Conservation (phyloP, 92 coral and sea anemone species). For the Micromussa lordhowensis region DNA sequence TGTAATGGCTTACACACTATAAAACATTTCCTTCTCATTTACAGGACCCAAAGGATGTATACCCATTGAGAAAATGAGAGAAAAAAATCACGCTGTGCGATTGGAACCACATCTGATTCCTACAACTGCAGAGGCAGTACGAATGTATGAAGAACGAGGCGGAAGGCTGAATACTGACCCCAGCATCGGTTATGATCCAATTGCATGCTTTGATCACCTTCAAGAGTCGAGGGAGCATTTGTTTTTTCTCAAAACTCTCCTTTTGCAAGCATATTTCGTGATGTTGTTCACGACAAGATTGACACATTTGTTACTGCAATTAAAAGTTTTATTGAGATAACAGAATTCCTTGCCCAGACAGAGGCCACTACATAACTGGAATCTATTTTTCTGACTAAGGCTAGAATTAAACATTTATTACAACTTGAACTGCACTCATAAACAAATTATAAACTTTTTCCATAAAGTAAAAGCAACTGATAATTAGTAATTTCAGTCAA, state of each 20-base stretch:
- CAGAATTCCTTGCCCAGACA: no score
- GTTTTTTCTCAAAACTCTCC: slow-evolving; percentile 30
- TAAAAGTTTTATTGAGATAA: no score
- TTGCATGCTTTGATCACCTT: slow-evolving; percentile 29
- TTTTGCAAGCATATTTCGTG: slow-evolving; percentile 39
- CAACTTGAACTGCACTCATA: no score
- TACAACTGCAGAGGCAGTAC: slow-evolving; percentile 41
- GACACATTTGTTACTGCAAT: not conserved
- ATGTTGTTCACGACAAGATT: slow-evolving; percentile 22
- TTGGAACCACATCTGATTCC: slow-evolving; percentile 45
- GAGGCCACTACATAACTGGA: no score
- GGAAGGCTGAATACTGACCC: slow-evolving; percentile 42
- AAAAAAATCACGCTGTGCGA: slow-evolving; percentile 22
- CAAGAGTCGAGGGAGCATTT: slow-evolving; percentile 25
- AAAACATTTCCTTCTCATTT: slow-evolving; percentile 3
- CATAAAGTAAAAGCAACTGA: no score
- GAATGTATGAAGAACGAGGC: slow-evolving; percentile 49
- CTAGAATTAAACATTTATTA: no score
- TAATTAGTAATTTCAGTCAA: no score
- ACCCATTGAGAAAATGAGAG: slow-evolving; percentile 46
- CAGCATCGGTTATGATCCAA: slow-evolving; percentile 41
- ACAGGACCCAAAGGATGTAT: slow-evolving; percentile 51
- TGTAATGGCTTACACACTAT: not conserved
- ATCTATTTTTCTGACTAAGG: not conserved
- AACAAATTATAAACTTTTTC: no score